Evolutionary conservation across 1,140 invertebrate genomes (phyloP), one percentile per base, ranked within the genome.

Genomic region (Anagrus nilaparvatae): DNA sequence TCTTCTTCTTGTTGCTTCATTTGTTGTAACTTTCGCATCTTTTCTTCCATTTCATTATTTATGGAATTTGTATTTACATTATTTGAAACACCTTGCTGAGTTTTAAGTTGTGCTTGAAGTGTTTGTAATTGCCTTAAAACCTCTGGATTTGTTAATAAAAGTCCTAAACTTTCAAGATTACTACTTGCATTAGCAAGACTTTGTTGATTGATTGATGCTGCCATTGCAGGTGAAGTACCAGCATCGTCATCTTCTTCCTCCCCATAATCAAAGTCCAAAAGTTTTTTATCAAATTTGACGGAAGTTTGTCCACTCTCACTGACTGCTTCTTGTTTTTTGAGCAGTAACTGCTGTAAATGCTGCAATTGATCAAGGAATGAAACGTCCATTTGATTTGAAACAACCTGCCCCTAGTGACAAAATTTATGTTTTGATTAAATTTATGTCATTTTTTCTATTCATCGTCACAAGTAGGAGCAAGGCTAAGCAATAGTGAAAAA

Each of bases 211-310:
- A 53, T 39, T 17, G 48, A 49, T 30, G 47, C 50, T 9, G 51
- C 52, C 30, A 43, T 44, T 19, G 58, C 53, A 24, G 66, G 65
- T 2, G 65, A 66, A 40, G 60, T 51, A 12, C 59, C 42, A 36
- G 63, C 54, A 38, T 76, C 64, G 36, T 87, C 84, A 21, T 88
- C 84, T 48, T 86, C 83, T 56, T 84, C 83, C 49, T 86, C 82
- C 1, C 79, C 82, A 65, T 88, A 88, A 62, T 88, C 86, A 69
- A 85, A 88, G 57, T 88, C 85, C 17, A 90, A 60, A 2, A 89
- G 57, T 60, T 88, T 86, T 58, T 81, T 83, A 56, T 78, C 79
- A 58, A 83, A 82, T 50, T 79, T 78, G 2, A 80, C 72, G 1
- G 64, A 65, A 48, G 54, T 65, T 39, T 62, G 61, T 5, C 53